Evolutionary conservation across 2,113 vertebrate genomes (phyloP).

Genomic region (Glareola pratincola): DNA sequence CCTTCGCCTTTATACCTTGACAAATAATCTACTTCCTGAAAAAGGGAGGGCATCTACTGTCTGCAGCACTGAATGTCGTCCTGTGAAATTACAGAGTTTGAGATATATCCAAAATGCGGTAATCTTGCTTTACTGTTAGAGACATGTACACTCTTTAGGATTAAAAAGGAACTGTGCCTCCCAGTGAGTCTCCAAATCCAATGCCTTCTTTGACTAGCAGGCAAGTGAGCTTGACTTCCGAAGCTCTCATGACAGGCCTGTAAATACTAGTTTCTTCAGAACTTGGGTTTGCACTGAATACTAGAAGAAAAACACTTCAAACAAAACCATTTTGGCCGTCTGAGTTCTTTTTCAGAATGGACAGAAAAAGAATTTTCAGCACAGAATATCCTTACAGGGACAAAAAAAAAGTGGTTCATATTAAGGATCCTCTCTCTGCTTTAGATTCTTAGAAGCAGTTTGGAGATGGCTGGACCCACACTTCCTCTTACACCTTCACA

Average conservation of each 20-base stretch:
- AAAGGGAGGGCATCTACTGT: background rate
- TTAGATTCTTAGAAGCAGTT: background rate
- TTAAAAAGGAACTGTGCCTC: background rate
- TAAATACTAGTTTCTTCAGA: background rate
- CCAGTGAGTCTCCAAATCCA: background rate
- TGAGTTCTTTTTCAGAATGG: background rate
- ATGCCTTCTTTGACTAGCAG: background rate
- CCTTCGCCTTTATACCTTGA: background rate
- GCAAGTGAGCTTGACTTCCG: background rate
- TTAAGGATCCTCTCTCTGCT: background rate
- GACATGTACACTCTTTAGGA: background rate
- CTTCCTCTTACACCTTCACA: background rate
- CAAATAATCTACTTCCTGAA: background rate
- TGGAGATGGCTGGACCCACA: background rate
- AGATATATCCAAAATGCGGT: background rate
- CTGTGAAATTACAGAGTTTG: background rate
- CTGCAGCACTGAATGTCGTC: background rate
- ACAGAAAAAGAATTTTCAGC: background rate
- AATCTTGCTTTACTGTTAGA: background rate
- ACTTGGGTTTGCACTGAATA: background rate
- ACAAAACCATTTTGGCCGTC: background rate
- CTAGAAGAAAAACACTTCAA: background rate
- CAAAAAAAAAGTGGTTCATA: background rate
- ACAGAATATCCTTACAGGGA: background rate
- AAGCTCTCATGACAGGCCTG: background rate